These are phyloP conservation scores for Actinernus sp. DNA, from an alignment of 92 coral and sea anemone genomes.

Conservation along the genomic window DNA sequence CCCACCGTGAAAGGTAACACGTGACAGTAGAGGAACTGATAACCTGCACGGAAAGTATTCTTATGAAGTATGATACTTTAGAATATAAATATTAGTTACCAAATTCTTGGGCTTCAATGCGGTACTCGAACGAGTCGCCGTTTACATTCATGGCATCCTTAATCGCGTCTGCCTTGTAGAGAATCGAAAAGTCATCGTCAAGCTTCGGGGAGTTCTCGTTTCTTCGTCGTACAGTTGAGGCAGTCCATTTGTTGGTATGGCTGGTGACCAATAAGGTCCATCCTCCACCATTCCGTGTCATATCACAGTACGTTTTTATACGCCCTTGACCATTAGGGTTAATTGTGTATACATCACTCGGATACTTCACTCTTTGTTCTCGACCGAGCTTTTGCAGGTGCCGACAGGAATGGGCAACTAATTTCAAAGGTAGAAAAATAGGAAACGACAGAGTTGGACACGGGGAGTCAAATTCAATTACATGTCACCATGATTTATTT, in stretches of 20 bases:
- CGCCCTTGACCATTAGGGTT: slow-evolving; percentile 45
- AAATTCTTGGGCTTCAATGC: slow-evolving; percentile 69
- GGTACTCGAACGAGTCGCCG: slow-evolving; percentile 57
- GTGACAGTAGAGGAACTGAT: too few species aligned
- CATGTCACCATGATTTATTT: too few species aligned
- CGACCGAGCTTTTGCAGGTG: slow-evolving; percentile 51
- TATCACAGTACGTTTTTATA: slow-evolving; percentile 65
- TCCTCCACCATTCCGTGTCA: slow-evolving; percentile 77
- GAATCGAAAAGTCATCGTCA: slow-evolving; percentile 58
- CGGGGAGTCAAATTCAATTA: too few species aligned
- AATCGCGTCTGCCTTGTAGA: slow-evolving; percentile 56
- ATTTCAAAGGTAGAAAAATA: not conserved
- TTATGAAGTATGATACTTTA: too few species aligned
- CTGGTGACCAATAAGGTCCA: slow-evolving; percentile 77
- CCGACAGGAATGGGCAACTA: slow-evolving; percentile 62
- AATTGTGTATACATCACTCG: slow-evolving; percentile 62
- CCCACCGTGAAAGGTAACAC: too few species aligned
- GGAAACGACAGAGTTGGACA: too few species aligned
- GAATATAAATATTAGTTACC: too few species aligned
- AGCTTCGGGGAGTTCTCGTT: slow-evolving; percentile 42
- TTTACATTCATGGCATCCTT: slow-evolving; percentile 36
- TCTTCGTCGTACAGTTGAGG: slow-evolving; percentile 18
- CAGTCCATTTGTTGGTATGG: slow-evolving; percentile 67
- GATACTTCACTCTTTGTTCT: slow-evolving; percentile 1
- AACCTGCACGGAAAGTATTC: too few species aligned